Percentiles rank a stretch among this genome's conserved stretches.
Conservation (phyloP, 2,113 vertebrate genomes). For the Aviceda subcristata region DNA sequence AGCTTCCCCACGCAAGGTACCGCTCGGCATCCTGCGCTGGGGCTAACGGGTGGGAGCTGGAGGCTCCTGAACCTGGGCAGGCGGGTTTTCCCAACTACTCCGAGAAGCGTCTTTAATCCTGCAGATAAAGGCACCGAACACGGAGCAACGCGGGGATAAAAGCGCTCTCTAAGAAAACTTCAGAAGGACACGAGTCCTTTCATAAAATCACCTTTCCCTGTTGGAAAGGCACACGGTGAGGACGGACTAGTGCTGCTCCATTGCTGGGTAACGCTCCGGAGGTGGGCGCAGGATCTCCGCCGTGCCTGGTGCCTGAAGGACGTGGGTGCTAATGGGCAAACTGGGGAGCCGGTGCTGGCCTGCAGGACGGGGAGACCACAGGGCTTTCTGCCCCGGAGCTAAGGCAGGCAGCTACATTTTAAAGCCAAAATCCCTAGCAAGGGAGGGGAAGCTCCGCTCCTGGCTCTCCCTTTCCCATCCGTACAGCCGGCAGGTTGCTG, state of each 20-base stretch:
- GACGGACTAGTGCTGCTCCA: not conserved
- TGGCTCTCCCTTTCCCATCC: not conserved
- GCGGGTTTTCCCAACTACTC: not conserved
- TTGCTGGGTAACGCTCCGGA: not conserved
- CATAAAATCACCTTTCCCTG: not conserved
- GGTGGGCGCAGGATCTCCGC: not conserved
- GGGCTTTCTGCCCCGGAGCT: not conserved
- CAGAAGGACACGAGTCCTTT: not conserved
- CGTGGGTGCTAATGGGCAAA: not conserved
- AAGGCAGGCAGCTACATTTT: rapidly evolving
- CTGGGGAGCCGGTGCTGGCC: not conserved
- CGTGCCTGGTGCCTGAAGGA: not conserved
- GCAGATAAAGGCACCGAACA: not conserved
- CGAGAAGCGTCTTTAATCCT: not conserved
- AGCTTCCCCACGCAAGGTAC: not conserved
- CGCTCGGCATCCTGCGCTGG: rapidly evolving
- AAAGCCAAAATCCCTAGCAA: not conserved
- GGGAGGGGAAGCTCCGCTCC: not conserved
- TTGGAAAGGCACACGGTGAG: not conserved
- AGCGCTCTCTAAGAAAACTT: not conserved
- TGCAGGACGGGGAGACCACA: not conserved
- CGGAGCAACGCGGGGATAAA: rapidly evolving
- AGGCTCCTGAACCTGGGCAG: not conserved
- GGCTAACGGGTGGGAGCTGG: not conserved
- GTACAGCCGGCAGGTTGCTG: not conserved